Evolutionary conservation across 2,797 vertebrate genomes (phyloP), one percentile per base, ranked within the genome.

Genomic region (Sebastolobus alascanus): DNA sequence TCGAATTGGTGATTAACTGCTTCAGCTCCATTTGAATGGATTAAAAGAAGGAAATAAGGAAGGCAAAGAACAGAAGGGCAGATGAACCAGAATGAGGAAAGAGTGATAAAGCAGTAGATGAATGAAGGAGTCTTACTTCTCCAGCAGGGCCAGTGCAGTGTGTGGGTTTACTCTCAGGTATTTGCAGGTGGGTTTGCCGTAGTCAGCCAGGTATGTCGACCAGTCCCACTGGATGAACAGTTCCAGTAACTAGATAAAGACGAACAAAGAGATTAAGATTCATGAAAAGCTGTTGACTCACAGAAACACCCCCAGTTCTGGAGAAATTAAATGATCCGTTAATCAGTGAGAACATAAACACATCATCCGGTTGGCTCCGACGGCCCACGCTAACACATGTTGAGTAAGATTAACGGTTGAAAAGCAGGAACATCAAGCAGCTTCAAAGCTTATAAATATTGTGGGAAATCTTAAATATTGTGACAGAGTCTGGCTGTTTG

Each of bases 141-240:
- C 98, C 79, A 99, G 96, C 84, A 99, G 95, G 37, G 95, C 76
- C 75, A 99, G 96, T 0, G 98, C 97, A 0, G 97, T 98, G 63
- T 96, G 96, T 0, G 98, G 98, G 90, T 97, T 99, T 52, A 99
- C 98, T 0, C 98, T 94, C 70, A 99, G 97, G 85, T 99, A 99
- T 83, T 96, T 99, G 95, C 97, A 98, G 72, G 94, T 96, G 33
- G 98, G 95, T 37, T 97, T 97, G 1, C 98, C 98, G 0, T 98
- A 99, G 85, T 99, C 98, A 1, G 97, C 98, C 89, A 99, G 89
- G 89, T 99, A 99, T 0, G 97, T 98, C 0, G 98, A 97, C 98
- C 98, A 99, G 68, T 99, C 98, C 98, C 98, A 99, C 85, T 97
- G 97, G 54, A 96, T 97, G 92, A 99, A 99, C 31, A 99, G 96